phyloP scores from a whole-genome alignment of 2,113 vertebrate species.

The Ictidomys tridecemlineatus region DNA sequence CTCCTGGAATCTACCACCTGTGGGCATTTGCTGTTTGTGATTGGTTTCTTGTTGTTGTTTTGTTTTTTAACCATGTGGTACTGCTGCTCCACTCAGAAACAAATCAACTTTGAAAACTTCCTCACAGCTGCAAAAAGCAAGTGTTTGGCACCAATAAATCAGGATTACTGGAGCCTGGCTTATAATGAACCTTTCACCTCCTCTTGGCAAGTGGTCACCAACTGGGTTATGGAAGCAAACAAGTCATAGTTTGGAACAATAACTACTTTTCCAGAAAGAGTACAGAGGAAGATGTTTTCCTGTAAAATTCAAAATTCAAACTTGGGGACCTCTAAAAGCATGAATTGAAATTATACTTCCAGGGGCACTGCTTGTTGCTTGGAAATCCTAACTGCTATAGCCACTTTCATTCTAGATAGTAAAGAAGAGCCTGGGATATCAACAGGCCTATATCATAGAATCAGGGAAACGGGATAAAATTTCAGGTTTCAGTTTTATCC shows the following conservation, averaged over 20 bases:
- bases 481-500: not conserved
- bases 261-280: conserved; percentile 5
- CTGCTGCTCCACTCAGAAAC: conserved; percentile 73
- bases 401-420: not conserved
- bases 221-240: not conserved
- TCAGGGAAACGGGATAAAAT: not conserved
- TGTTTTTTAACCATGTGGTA: not conserved
- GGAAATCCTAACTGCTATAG: not conserved
- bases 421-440: not conserved
- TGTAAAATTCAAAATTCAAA: not conserved
- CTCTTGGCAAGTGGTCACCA: conserved; percentile 34
- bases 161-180: not conserved
- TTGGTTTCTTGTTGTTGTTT: not conserved
- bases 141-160: conserved; percentile 63
- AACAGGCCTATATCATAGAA: not conserved
- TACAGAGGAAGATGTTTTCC: not conserved
- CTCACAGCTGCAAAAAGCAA: conserved; percentile 85
- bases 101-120: conserved; percentile 81
- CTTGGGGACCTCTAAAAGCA: not conserved
- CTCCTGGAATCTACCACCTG: not conserved
- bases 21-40: conserved; percentile 51
- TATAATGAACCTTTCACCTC: conserved; percentile 48
- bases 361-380: not conserved
- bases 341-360: not conserved
- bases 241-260: not conserved